Evolutionary conservation across 2,113 vertebrate genomes (phyloP).

Genomic region (Candoia aspera): DNA sequence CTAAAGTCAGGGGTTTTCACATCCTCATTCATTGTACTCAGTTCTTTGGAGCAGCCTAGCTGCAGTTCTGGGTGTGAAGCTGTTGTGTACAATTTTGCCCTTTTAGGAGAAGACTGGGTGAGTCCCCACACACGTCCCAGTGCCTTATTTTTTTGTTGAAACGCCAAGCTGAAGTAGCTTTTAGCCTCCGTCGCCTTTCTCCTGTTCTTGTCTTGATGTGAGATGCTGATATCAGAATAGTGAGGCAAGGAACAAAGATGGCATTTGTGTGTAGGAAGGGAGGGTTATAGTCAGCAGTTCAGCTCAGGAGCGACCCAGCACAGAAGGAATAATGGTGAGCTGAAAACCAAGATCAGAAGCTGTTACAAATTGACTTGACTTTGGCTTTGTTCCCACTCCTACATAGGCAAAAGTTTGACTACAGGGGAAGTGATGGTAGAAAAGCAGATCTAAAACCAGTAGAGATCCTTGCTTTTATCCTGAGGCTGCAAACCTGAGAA

Average conservation of each 20-base stretch:
- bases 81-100: not conserved
- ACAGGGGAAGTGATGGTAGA: constrained; percentile 69
- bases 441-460: constrained; percentile 91
- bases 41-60: constrained; percentile 44
- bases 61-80: constrained; percentile 32
- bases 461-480: constrained; percentile 98
- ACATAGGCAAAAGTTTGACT: constrained; percentile 74
- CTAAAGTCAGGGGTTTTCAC: not conserved
- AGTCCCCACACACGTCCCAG: constrained; percentile 53
- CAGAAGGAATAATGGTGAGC: constrained; percentile 89
- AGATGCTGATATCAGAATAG: constrained; percentile 47
- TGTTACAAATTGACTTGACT: constrained; percentile 84
- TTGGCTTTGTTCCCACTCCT: constrained; percentile 72
- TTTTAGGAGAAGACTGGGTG: constrained; percentile 55
- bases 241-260: constrained; percentile 54
- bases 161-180: constrained; percentile 49
- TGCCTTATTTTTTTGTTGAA: constrained; percentile 43
- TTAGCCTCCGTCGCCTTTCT: constrained; percentile 66
- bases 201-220: constrained; percentile 50
- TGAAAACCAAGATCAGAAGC: constrained; percentile 96
- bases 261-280: constrained; percentile 55
- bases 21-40: constrained; percentile 13
- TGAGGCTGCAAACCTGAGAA: constrained; percentile 94
- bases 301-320: constrained; percentile 89
- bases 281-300: constrained; percentile 73